Conservation (phyloP, 37 sponge, comb jelly and placozoan species). For the Chondrilla cf. caribensis region DNA sequence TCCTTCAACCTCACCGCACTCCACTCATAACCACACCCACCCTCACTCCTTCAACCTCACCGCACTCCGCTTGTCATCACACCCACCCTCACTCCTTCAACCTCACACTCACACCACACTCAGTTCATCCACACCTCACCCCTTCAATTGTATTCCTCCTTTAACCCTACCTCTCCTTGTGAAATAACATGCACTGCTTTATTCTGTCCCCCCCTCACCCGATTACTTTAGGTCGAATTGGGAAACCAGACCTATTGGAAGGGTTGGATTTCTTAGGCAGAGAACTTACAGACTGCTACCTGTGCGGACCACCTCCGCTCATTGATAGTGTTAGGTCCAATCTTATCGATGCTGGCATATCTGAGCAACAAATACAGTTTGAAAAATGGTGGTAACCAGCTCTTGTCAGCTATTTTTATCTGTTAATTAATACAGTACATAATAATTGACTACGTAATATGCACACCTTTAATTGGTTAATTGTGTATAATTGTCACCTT, state of each 20-base stretch:
- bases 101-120: too few relatives aligned
- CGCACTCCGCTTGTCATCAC: too few relatives aligned
- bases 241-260: background rate
- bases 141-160: too few relatives aligned
- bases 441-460: background rate
- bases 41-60: too few relatives aligned
- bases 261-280: conserved; percentile 25
- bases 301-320: conserved; percentile 81
- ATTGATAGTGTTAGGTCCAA: conserved; percentile 16
- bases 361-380: conserved; percentile 10
- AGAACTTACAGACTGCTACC: conserved; percentile 9
- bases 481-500: too few relatives aligned
- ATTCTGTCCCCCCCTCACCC: too few relatives aligned
- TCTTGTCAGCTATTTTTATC: background rate
- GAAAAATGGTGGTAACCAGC: conserved; percentile 67
- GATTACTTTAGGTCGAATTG: conserved; percentile 24
- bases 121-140: too few relatives aligned
- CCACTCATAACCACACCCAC: too few relatives aligned
- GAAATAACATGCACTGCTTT: too few relatives aligned
- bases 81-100: too few relatives aligned
- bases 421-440: background rate
- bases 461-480: background rate
- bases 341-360: conserved; percentile 1
- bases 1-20: too few relatives aligned
- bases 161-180: too few relatives aligned